Conservation (phyloP, 2,888 invertebrate genomes). For the Lamellibrachia satsuma region DNA sequence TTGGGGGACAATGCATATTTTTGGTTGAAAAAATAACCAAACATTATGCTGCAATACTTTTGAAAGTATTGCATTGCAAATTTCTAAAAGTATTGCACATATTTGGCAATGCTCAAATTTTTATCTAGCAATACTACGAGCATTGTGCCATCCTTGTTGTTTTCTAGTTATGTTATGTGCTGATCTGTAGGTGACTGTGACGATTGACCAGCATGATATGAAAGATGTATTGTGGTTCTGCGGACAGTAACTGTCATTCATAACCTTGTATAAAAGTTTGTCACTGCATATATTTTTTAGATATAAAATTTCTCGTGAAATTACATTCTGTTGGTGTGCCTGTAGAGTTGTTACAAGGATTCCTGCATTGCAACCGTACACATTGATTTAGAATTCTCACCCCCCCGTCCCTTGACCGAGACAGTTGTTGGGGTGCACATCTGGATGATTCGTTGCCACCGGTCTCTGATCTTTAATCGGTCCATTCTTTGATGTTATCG, state of each 20-base stretch:
- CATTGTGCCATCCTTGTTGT: not conserved
- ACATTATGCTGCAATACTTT: too few species aligned
- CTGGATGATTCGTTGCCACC: too few species aligned
- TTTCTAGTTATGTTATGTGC: not conserved
- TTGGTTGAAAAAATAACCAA: not conserved
- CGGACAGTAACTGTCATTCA: not conserved
- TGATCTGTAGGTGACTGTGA: not conserved
- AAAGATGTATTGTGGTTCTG: not conserved
- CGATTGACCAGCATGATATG: not conserved
- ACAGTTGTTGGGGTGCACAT: too few species aligned
- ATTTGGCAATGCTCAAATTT: not conserved
- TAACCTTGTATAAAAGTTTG: not conserved
- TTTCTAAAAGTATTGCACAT: not conserved
- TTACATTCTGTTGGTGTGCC: not conserved
- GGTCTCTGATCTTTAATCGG: too few species aligned
- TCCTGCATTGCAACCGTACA: not conserved
- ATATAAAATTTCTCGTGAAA: not conserved
- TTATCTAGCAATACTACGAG: not conserved
- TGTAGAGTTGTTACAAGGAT: not conserved
- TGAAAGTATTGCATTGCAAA: not conserved
- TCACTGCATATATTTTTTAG: not conserved
- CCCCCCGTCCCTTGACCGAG: too few species aligned
- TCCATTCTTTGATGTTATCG: too few species aligned
- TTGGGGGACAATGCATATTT: not conserved
- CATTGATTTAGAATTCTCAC: not conserved